Conservation (phyloP, 1,140 invertebrate genomes). For the Saxidomus purpurata region DNA sequence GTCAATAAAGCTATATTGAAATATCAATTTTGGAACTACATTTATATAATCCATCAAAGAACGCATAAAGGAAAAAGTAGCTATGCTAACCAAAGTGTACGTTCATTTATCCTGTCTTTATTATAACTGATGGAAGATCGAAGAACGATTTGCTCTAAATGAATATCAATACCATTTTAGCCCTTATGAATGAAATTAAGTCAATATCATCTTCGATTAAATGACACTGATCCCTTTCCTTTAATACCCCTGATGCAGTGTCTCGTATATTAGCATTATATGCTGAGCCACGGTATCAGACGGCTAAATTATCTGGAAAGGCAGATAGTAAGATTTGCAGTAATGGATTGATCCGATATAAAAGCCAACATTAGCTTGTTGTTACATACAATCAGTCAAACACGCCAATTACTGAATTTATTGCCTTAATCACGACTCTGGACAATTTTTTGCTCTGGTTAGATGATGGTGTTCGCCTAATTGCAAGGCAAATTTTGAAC, state of each 20-base stretch:
- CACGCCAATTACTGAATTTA: constrained; percentile 20
- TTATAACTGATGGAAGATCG: too few species aligned
- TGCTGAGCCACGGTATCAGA: background rate
- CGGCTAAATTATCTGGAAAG: background rate
- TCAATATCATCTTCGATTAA: background rate
- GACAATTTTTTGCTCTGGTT: background rate
- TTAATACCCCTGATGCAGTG: background rate
- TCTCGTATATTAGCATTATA: background rate
- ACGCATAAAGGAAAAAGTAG: too few species aligned
- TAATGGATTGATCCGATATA: background rate
- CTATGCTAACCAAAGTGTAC: too few species aligned
- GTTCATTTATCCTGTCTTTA: too few species aligned
- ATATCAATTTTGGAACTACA: too few species aligned
- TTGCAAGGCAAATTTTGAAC: background rate
- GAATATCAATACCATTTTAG: background rate
- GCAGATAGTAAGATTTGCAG: background rate
- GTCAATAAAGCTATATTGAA: too few species aligned
- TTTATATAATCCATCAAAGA: too few species aligned
- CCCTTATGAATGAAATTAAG: background rate
- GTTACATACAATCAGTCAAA: constrained; percentile 22
- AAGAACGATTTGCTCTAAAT: background rate
- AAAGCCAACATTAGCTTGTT: background rate
- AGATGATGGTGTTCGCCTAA: background rate
- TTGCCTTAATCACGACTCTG: background rate
- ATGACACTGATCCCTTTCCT: background rate